A percentile compares a stretch with the other conserved stretches of the same genome.
Conservation (phyloP, 2,113 vertebrate genomes). For the Tupaia tana region DNA sequence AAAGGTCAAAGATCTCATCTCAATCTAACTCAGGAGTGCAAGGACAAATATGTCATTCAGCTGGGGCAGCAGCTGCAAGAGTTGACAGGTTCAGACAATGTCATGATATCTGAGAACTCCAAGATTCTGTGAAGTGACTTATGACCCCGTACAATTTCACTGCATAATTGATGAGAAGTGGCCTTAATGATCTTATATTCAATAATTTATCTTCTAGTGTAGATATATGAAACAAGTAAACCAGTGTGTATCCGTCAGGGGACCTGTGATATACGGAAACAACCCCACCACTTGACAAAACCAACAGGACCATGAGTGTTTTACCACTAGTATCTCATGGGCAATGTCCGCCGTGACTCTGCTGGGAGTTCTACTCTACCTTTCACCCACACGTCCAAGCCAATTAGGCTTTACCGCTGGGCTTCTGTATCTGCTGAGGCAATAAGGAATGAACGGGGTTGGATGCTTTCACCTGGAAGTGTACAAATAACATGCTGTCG, state of each 20-base stretch:
- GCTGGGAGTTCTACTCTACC: background rate
- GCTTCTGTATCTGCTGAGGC: background rate
- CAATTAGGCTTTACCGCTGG: background rate
- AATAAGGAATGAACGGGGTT: background rate
- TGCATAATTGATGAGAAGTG: background rate
- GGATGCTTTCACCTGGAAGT: background rate
- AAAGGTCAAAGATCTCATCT: background rate
- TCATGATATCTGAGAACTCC: background rate
- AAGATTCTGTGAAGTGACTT: background rate
- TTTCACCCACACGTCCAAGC: background rate
- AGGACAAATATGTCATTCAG: background rate
- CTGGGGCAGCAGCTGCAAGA: background rate
- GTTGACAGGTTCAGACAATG: background rate
- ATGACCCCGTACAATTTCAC: background rate
- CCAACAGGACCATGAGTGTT: too few relatives aligned
- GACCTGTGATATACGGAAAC: background rate
- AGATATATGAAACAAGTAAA: background rate
- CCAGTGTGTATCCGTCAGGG: background rate
- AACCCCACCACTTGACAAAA: background rate
- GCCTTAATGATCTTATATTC: background rate
- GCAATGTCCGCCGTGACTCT: fast-evolving
- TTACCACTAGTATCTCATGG: background rate
- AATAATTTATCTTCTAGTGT: background rate
- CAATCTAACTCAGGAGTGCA: background rate
- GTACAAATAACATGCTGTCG: background rate